Base-by-base conservation (phyloP, 1,140 invertebrate genomes). In the Drosophila sulfurigaster region DNA sequence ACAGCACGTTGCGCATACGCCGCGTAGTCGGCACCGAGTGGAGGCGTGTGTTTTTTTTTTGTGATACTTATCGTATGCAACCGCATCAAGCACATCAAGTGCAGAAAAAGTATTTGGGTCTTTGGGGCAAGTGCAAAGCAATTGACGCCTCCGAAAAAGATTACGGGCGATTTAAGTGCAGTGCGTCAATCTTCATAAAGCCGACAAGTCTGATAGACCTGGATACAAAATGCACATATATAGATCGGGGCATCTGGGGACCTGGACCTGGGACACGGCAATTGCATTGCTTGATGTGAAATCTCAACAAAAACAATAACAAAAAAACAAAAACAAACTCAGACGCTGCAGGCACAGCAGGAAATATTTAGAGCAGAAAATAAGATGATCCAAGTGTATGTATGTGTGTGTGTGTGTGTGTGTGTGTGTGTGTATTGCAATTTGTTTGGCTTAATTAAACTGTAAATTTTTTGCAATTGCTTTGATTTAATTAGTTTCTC, bases 91-190 rank as follows among this genome's bases (percentile, higher is more conserved):
- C 30, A 32, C 56, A 69, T 75, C 69, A 65, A 76, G 64, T 80
- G 65, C 70, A 63, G 38, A 56, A 13, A 38, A 51, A 58, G 65
- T 78, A 85, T 89, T 78, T 91, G 76, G 90, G 89, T 91, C 77
- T 91, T 65, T 91, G 79, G 89, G 81, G 89, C 89, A 91, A 91
- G 89, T 91, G 89, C 89, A 91, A 91, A 91, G 79, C 89, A 91
- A 91, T 91, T 91, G 86, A 82, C 78, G 79, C 67, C 70, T 75
- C 68, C 49, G 51, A 65, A 71, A 76, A 68, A 73, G 83, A 83
- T 87, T 89, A 77, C 70, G 62, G 67, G 68, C 71, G 78, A 81
- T 83, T 74, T 82, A 77, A 79, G 85, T 82, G 68, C 63, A 82
- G 43, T 46, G 56, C 67, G 79, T 81, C 79, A 81, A 81, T 81